Base-by-base conservation (phyloP, 2,888 invertebrate species). In the Scrobipalpa atriplicella region DNA sequence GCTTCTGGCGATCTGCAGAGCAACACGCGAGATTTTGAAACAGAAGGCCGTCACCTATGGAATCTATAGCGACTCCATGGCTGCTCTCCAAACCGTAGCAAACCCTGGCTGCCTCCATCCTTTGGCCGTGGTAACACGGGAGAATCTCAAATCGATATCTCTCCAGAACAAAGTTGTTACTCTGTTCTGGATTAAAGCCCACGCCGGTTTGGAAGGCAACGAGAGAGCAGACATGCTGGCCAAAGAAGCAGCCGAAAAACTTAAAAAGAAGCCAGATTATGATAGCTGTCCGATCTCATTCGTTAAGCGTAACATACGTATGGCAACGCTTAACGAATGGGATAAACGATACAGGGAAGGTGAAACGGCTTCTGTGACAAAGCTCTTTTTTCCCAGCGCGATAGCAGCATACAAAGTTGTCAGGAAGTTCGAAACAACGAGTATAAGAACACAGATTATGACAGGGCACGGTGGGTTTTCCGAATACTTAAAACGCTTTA, bases 391-490 rank as follows among this genome's bases (percentile, higher is more conserved):
- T 2, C 61, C 61, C 0, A 9, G n/a, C 8, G 62, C 61, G 8
- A 3, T 21, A 1, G 21, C 10, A 10, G 54, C 54, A 5, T 47
- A 62, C 8, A 21, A 21, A 1, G n/a, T 43, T 10, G n/a, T 62
- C 1, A 11, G 29, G 1, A 62, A 60, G 9, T 5, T 39, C 2
- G 16, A 62, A n/a, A 9, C 13, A 5, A 47, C 11, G 1, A 8
- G 7, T 7, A 47, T 10, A 10, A 62, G 7, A 10, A 62, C 62
- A 1, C 62, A 47, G n/a, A 1, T 60, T 0, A 7, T 66, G 19
- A 66, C 64, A 9, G 68, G 64, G 9, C 60, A 54, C 29, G 69
- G 41, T 56, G 65, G 64, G n/a, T 68, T 43, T 58, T 70, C 39
- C 8, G 62, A 52, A 62, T 66, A 66, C 29, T 21, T 66, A 11